A percentile compares a stretch with the other conserved stretches of the same genome.
phyloP scores from a whole-genome alignment of 2,888 invertebrate genomes.

The Kryphioiulus occultus region DNA sequence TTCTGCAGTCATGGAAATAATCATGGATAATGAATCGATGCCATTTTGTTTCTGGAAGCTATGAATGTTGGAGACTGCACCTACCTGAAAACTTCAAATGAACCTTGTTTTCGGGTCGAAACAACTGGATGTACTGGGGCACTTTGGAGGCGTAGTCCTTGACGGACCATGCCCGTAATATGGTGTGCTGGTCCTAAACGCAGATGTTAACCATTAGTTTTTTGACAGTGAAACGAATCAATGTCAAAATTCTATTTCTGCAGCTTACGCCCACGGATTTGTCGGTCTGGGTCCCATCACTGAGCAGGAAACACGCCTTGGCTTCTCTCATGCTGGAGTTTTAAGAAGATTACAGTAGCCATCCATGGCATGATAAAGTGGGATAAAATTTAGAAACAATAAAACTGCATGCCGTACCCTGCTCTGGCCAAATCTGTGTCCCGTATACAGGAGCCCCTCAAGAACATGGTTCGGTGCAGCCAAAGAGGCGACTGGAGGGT shows the following conservation, averaged over 20 bases:
- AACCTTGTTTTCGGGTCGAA: slow-evolving; percentile 96
- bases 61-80: not conserved
- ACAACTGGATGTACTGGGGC: slow-evolving; percentile 97
- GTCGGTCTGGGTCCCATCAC: slow-evolving; percentile 93
- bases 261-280: slow-evolving; percentile 86
- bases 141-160: slow-evolving; percentile 97
- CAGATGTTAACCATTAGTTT: not conserved
- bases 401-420: slow-evolving; percentile 60
- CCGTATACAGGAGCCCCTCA: slow-evolving; percentile 64
- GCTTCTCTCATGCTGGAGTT: slow-evolving; percentile 87
- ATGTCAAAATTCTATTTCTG: not conserved
- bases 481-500: slow-evolving; percentile 66
- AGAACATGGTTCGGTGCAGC: slow-evolving; percentile 65
- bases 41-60: not conserved
- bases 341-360: too few relatives aligned
- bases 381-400: not conserved
- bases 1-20: slow-evolving; percentile 66
- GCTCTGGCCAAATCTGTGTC: slow-evolving; percentile 75
- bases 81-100: slow-evolving; percentile 92
- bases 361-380: not conserved
- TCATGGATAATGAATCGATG: not conserved
- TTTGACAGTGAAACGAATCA: not conserved
- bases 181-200: slow-evolving; percentile 75
- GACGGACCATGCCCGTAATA: slow-evolving; percentile 92
- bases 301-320: slow-evolving; percentile 95